Evolutionary conservation across 2,113 vertebrate genomes (phyloP).

Genomic region (Spilogale gracilis): DNA sequence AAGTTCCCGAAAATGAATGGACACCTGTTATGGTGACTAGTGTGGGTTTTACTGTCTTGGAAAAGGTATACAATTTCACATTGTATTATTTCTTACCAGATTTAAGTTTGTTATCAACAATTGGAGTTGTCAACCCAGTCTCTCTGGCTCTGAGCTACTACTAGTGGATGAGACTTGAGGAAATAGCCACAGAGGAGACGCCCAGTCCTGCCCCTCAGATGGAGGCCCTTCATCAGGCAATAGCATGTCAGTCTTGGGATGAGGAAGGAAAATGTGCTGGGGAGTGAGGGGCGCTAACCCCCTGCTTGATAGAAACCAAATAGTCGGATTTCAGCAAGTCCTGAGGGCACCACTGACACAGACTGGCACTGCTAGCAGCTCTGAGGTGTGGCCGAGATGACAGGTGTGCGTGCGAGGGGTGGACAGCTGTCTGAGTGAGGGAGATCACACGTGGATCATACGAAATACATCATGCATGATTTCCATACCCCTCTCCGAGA

Average conservation of each 20-base stretch:
- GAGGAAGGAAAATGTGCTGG: neutral
- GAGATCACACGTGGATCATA: neutral
- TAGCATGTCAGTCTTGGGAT: neutral
- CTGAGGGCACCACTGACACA: neutral
- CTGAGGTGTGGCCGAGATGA: neutral
- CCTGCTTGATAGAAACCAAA: neutral
- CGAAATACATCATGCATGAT: constrained; percentile 78
- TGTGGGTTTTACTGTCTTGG: neutral
- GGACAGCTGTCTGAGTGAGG: neutral
- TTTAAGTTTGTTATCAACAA: neutral
- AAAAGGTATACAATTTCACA: neutral
- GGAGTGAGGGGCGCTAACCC: neutral
- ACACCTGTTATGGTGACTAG: neutral
- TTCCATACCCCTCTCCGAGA: constrained; percentile 70
- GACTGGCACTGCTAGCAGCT: neutral
- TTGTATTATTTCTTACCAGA: neutral
- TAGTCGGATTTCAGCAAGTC: neutral
- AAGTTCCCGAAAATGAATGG: neutral
- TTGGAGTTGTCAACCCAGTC: neutral
- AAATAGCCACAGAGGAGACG: neutral
- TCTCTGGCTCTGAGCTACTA: neutral
- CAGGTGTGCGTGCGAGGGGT: constrained; percentile 37
- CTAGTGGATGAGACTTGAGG: neutral
- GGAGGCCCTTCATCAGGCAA: neutral
- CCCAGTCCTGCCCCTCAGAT: neutral